Evolutionary conservation across 2,888 invertebrate species (phyloP), one percentile per base, ranked within the genome.

Genomic region (Dyspetes luteomarginatus): DNA sequence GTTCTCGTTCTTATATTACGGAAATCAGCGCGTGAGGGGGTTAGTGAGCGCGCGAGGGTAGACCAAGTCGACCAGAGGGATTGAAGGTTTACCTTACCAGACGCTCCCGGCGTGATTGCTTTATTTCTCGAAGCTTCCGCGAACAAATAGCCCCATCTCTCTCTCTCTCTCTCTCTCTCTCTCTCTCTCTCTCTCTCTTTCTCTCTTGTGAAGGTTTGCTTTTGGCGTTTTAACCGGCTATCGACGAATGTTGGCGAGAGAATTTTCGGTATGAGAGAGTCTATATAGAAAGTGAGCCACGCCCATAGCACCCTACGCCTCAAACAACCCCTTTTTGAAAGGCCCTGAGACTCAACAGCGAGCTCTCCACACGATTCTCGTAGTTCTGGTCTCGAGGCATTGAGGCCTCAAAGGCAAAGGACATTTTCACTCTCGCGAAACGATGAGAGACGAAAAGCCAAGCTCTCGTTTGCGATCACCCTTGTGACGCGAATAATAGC

Each of bases 41-140:
- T 22, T 24, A 19, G 9, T 15, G 19, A 24, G 26, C n/a, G 48
- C 1, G 3, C 5, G 12, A 36, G 36, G 36, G 36, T 36, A 36
- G 36, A 3, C 36, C 12, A 41, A 60, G 19, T 7, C 58, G 36
- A 60, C 19, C 4, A 60, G 58, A 41, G 26, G 19, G 67, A 73
- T 67, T 43, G 43, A 72, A 78, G 60, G 55, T 78, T 78, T 67
- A 52, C 30, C 67, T 78, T 68, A 45, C 60, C 45, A 30, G 43
- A 52, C 60, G 58, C 60, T 72, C 60, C 36, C 60, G 67, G 67
- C 41, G 30, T 36, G 67, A 78, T 78, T 73, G 67, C 78, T 78
- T 62, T 62, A 73, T 73, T 58, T 55, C 50, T 78, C 72, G 58
- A 60, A 56, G 58, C 65, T 67, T 58, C 48, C 58, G 67, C 19